Evolutionary conservation across 2,797 vertebrate species (phyloP).

Genomic region (Bovichtus diacanthus): DNA sequence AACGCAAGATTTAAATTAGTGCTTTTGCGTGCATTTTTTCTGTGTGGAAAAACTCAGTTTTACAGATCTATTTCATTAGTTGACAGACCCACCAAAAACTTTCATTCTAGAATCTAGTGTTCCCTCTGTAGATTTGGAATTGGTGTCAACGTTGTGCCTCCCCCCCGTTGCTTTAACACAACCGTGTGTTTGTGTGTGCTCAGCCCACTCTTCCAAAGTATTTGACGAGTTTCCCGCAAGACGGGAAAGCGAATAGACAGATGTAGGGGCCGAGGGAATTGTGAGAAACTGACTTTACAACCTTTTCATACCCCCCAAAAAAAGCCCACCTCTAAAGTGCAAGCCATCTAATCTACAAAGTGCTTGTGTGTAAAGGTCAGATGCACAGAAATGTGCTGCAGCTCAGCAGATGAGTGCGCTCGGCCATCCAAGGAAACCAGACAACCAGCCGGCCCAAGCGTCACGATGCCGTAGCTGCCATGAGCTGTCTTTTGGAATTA

Average conservation of each 20-base stretch:
- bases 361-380: constrained; percentile 16
- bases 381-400: background rate
- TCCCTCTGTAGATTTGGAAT: constrained; percentile 7
- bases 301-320: background rate
- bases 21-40: no score
- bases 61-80: no score
- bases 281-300: background rate
- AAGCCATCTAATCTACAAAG: background rate
- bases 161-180: constrained; percentile 10
- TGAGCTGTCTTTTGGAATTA: constrained; percentile 30
- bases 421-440: background rate
- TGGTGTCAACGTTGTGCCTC: constrained; percentile 6
- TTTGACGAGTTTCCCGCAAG: constrained; percentile 30
- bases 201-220: constrained; percentile 32
- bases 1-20: no score
- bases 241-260: constrained; percentile 37
- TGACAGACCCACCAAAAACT: background rate
- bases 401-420: constrained; percentile 14
- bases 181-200: constrained; percentile 14
- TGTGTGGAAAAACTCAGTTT: no score
- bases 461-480: background rate
- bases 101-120: constrained; percentile 20
- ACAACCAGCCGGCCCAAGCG: background rate
- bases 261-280: constrained; percentile 24
- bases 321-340: background rate